phyloP scores from a whole-genome alignment of 1,140 invertebrate species.

The Drosophila dunni region DNA sequence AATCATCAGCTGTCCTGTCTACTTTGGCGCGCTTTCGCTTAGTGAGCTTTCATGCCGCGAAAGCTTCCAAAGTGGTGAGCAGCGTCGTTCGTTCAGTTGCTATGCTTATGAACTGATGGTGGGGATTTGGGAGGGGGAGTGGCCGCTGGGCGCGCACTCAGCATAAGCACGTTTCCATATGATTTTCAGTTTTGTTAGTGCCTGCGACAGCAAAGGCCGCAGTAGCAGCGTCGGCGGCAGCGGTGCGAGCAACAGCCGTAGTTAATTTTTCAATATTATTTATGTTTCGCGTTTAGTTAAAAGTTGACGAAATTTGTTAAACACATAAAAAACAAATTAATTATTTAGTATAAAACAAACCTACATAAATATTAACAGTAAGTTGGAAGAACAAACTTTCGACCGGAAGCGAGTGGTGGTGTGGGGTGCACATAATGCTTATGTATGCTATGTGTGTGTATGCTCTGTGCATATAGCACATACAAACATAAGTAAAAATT shows the following conservation, averaged over 20 bases:
- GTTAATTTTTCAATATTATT: constrained; percentile 34
- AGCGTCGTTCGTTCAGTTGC: constrained; percentile 17
- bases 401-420: neutral
- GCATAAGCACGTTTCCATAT: constrained; percentile 79
- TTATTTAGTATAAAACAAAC: neutral
- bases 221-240: constrained; percentile 1
- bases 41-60: constrained; percentile 50
- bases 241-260: constrained; percentile 30
- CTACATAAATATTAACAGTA: constrained; percentile 9
- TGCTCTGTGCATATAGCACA: neutral
- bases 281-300: constrained; percentile 32
- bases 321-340: constrained; percentile 2
- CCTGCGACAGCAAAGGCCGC: constrained; percentile 11
- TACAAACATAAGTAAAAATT: neutral
- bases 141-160: constrained; percentile 24
- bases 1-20: constrained; percentile 54
- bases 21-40: constrained; percentile 49
- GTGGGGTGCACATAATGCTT: neutral
- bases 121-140: neutral
- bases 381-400: constrained; percentile 2
- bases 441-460: neutral
- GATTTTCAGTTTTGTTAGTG: constrained; percentile 74
- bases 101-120: neutral
- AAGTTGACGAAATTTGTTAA: constrained; percentile 1
- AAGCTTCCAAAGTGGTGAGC: constrained; percentile 52